Evolutionary conservation across 2,113 vertebrate species (phyloP), one percentile per base, ranked within the genome.

Genomic region (Zootoca vivipara): DNA sequence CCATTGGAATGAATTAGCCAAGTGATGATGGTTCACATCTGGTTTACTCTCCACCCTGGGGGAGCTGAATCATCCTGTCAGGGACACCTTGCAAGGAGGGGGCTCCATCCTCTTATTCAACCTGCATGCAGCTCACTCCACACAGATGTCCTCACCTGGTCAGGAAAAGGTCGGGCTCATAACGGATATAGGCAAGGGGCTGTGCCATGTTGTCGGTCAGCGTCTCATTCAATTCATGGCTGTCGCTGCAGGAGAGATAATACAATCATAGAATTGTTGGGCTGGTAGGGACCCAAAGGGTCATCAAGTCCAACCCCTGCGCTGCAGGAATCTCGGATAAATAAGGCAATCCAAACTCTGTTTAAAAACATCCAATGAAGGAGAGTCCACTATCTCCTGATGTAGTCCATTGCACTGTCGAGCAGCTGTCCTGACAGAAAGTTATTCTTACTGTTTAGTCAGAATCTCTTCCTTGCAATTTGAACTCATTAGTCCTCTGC

Each of bases 121-220:
- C 22, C 22, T 69, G 22, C 22, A n/a, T n/a, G 38, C 64, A 83
- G 12, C 26, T 20, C 28, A 26, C 28, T 30, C 33, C 18, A 12
- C 26, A 5, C 15, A 13, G 30, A 7, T 42, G 46, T 2, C 30
- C 38, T 85, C 82, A 99, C 98, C 98, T 99, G 89, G 96, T 97
- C 64, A 98, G 94, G 89, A 98, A 97, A 78, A 99, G 95, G 80
- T 98, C 98, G 0, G 99, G 98, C 83, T 98, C 97, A 1, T 99
- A 99, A 65, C 95, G 97, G 88, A 99, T 85, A 81, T 97, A 93
- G 64, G 94, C 96, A 4, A 96, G 95, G 82, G 98, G 93, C 87
- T 96, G 97, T 8, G 95, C 97, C 0, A 74, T 92, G 87, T 99
- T 99, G 92, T 99, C 98, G 0, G 87, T 93, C 24, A 97, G 86